Percentiles rank a stretch among this genome's conserved stretches.
These are phyloP conservation scores for Leptogaster cylindrica DNA, from an alignment of 2,888 invertebrate species.

Conservation along the genomic window DNA sequence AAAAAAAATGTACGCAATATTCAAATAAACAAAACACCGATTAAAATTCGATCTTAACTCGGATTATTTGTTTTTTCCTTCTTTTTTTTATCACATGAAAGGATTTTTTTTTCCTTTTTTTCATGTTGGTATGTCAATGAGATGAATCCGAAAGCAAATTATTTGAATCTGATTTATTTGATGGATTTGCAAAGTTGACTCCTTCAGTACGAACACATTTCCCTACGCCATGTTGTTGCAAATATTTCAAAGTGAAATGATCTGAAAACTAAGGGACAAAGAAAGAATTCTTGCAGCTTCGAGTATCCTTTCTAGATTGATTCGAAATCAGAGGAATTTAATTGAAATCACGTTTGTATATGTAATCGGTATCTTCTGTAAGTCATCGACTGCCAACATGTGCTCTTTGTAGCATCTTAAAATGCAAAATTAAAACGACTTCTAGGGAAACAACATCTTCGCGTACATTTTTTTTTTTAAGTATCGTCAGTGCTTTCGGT, in stretches of 20 bases:
- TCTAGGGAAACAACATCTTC: conserved; percentile 18
- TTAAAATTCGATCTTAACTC: too few relatives aligned
- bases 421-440: conserved; percentile 46
- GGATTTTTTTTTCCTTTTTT: too few relatives aligned
- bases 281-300: conserved; percentile 3
- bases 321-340: conserved; percentile 61
- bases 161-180: conserved; percentile 21
- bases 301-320: conserved; percentile 15
- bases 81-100: too few relatives aligned
- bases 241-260: conserved; percentile 29
- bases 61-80: too few relatives aligned
- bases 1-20: too few relatives aligned
- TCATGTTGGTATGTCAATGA: too few relatives aligned
- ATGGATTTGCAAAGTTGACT: neutral
- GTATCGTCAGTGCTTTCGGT: neutral
- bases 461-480: conserved; percentile 21
- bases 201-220: neutral
- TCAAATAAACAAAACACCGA: too few relatives aligned
- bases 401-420: conserved; percentile 42
- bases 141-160: neutral
- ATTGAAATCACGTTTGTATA: conserved; percentile 59
- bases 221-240: neutral
- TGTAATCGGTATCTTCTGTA: neutral
- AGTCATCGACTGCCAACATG: conserved; percentile 20
- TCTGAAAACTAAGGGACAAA: conserved; percentile 34